Evolutionary conservation across 2,113 vertebrate species (phyloP).

Genomic region (Ailurus styani): DNA sequence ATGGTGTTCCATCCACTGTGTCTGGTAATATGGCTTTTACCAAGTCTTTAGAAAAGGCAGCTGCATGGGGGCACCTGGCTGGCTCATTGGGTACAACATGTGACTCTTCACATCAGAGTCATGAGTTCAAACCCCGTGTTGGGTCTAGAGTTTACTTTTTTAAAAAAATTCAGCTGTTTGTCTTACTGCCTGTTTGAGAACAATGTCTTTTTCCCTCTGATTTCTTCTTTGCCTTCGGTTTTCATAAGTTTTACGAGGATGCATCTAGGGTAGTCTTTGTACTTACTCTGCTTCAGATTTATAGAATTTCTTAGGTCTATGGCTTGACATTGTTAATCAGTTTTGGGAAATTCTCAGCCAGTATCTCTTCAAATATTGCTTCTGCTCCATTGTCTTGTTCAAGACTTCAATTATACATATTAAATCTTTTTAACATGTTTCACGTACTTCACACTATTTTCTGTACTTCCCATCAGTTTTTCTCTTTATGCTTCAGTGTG

Average conservation of each 20-base stretch:
- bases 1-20: neutral
- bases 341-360: neutral
- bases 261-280: neutral
- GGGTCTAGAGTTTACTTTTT: neutral
- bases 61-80: neutral
- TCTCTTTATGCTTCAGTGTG: neutral
- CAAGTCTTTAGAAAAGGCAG: neutral
- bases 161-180: neutral
- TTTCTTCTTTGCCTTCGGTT: neutral
- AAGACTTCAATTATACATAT: neutral
- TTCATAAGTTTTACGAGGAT: neutral
- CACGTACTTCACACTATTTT: neutral
- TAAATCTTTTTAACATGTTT: neutral
- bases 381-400: neutral
- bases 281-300: neutral
- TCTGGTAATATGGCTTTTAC: neutral
- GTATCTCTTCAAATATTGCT: neutral
- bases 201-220: neutral
- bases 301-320: neutral
- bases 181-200: neutral
- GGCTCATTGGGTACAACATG: neutral
- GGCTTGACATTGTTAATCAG: neutral
- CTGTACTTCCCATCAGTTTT: neutral
- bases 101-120: neutral
- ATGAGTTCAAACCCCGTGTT: neutral